phyloP scores from a whole-genome alignment of 2,888 invertebrate genomes.

The Agriopis leucophaearia region DNA sequence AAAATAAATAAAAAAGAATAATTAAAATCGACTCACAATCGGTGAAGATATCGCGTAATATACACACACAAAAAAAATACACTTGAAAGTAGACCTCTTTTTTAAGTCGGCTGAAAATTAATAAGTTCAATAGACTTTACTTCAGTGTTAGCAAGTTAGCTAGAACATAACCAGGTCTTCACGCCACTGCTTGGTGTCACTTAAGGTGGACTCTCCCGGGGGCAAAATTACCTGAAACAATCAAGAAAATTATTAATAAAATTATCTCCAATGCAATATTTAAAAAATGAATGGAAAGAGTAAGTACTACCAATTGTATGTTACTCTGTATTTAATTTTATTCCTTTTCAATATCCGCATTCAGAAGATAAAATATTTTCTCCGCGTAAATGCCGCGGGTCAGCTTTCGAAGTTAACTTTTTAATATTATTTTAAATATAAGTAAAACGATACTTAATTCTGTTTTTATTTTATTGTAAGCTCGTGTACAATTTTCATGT shows the following conservation, averaged over 20 bases:
- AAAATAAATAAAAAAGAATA: too few species aligned
- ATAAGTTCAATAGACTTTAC: too few species aligned
- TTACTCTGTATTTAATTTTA: constrained; percentile 14
- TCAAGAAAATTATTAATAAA: neutral
- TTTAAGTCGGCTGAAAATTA: too few species aligned
- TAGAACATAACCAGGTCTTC: too few species aligned
- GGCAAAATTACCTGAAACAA: constrained; percentile 2
- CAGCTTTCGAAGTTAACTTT: constrained; percentile 5
- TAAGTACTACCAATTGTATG: neutral
- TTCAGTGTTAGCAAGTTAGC: too few species aligned
- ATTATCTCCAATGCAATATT: neutral
- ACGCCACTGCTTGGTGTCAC: neutral
- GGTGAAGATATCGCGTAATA: too few species aligned
- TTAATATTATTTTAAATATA: neutral
- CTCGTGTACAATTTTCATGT: too few species aligned
- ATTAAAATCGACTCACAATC: too few species aligned
- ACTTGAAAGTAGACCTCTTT: too few species aligned
- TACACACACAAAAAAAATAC: too few species aligned
- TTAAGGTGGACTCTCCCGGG: neutral
- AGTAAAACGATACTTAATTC: too few species aligned
- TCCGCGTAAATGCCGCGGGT: constrained; percentile 38
- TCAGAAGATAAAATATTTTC: constrained; percentile 31
- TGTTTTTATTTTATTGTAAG: too few species aligned
- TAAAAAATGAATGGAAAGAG: neutral
- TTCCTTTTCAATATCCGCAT: constrained; percentile 21